Evolutionary conservation across 2,797 vertebrate genomes (phyloP).

Genomic region (Menidia menidia): DNA sequence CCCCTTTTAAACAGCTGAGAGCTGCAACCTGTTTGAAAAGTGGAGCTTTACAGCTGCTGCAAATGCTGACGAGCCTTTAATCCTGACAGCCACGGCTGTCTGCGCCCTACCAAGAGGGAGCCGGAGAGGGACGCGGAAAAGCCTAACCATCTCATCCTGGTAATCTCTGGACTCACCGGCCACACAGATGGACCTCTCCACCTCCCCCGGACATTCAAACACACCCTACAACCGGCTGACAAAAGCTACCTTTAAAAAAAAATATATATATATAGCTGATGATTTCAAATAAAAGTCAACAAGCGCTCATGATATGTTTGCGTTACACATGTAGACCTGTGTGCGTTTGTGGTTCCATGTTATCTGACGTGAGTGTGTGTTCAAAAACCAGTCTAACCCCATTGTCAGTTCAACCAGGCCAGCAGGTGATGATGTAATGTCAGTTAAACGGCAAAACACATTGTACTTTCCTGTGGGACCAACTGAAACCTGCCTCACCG

Average conservation of each 20-base stretch:
- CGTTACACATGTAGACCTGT: background rate
- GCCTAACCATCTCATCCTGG: slow-evolving; percentile 11
- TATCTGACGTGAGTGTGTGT: slow-evolving; percentile 49
- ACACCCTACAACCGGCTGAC: slow-evolving; percentile 35
- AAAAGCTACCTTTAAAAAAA: background rate
- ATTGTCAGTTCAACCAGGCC: slow-evolving; percentile 42
- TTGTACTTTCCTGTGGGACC: slow-evolving; percentile 29
- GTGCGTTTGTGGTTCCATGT: background rate
- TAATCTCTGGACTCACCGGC: slow-evolving; percentile 46
- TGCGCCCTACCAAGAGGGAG: slow-evolving; percentile 49
- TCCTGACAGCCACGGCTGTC: slow-evolving; percentile 60
- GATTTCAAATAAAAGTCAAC: slow-evolving; percentile 6
- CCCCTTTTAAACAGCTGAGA: slow-evolving; percentile 82
- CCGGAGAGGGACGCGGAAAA: background rate
- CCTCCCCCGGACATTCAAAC: slow-evolving; percentile 49
- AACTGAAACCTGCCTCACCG: slow-evolving; percentile 10
- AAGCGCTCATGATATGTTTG: background rate
- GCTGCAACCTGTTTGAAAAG: slow-evolving; percentile 84
- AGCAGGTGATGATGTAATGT: slow-evolving; percentile 58
- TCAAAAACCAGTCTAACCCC: slow-evolving; percentile 69
- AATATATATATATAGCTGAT: background rate
- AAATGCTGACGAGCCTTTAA: slow-evolving; percentile 81
- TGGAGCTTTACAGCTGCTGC: slow-evolving; percentile 77
- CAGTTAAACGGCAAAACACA: slow-evolving; percentile 68
- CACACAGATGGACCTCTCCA: slow-evolving; percentile 29